Conservation (phyloP, 2,797 vertebrate species). For the Notoglanidium macrostoma region DNA sequence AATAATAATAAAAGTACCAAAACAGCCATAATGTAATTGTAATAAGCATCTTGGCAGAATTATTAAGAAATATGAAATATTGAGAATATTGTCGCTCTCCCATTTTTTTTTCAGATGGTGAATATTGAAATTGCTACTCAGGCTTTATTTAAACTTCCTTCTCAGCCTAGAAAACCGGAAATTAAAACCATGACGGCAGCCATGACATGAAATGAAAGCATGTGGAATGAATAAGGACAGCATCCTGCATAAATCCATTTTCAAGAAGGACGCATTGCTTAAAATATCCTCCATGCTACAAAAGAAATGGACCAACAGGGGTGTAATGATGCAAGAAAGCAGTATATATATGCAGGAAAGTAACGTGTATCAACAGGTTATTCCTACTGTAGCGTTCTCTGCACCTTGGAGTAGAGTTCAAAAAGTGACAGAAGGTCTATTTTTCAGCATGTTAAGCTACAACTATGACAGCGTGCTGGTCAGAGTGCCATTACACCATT, state of each 20-base stretch:
- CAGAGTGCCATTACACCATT: neutral
- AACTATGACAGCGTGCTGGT: neutral
- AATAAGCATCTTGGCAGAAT: neutral
- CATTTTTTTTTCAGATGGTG: neutral
- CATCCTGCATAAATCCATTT: slow-evolving; percentile 2
- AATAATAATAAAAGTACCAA: neutral
- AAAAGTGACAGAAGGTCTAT: neutral
- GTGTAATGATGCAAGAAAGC: neutral
- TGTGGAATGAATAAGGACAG: neutral
- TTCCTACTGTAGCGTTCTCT: neutral
- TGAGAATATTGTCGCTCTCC: neutral
- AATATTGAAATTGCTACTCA: neutral
- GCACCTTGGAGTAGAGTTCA: neutral
- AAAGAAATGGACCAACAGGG: neutral
- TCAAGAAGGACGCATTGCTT: neutral
- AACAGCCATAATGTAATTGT: neutral
- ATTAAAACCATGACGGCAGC: neutral
- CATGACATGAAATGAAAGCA: neutral
- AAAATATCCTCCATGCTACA: neutral
- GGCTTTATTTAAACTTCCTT: neutral
- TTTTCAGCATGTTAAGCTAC: neutral
- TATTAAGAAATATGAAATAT: neutral
- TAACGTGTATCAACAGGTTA: neutral
- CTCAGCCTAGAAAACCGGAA: neutral
- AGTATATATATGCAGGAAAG: neutral